Base-by-base conservation (phyloP, 2,888 invertebrate genomes). In the Volucella zonaria region DNA sequence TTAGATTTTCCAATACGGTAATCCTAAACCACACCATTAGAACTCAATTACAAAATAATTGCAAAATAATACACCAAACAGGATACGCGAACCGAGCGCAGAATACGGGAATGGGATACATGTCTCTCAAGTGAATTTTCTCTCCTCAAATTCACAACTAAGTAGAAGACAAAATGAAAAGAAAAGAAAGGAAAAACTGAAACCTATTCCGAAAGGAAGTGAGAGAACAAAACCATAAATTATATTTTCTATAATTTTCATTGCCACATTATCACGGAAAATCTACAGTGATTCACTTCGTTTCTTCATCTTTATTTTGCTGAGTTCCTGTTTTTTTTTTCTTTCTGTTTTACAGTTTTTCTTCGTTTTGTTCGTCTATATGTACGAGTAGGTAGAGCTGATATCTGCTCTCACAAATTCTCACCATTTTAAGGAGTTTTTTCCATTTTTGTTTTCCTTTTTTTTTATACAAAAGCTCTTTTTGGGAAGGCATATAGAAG, bases 191-290 rank as follows among this genome's bases (percentile, higher is more conserved):
- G 14, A 43, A 23, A 75, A 62, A 62, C n/a, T 14, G 54, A 61
- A 45, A 52, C 80, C 68, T 64, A 62, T 73, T 67, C 62, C 81
- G 23, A 15, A 66, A 68, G 75, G 77, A 79, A 77, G 71, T 64
- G 66, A 31, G 43, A 66, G 47, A 62, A 80, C 6, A 86, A 59
- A 70, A 75, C 82, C 86, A 86, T 86, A 86, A 86, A 82, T 86
- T 86, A 87, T 87, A 86, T 87, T 88, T 87, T 87, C 87, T 87
- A 87, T 83, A 87, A 87, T 87, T 88, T 88, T 88, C 88, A 88
- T 87, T 88, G 87, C 88, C 87, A 88, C 87, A 87, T 88, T 88
- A 88, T 88, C 88, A 87, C 83, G 85, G 82, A 87, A 87, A 87
- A 86, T 87, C 87, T 86, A 86, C 86, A 86, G 80, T 86, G 87